phyloP scores from a whole-genome alignment of 2,888 invertebrate genomes.

The Hyles lineata region DNA sequence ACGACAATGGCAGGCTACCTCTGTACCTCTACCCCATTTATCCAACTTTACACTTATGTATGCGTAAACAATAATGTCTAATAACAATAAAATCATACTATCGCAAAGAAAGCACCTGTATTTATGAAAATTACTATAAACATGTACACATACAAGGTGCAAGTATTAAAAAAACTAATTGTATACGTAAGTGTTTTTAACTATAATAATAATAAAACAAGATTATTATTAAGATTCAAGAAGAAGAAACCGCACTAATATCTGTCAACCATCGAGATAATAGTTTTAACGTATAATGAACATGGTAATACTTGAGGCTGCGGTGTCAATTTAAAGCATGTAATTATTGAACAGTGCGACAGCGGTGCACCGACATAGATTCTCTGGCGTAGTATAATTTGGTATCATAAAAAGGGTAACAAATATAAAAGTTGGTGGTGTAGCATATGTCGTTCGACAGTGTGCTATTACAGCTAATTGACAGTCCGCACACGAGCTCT shows the following conservation, averaged over 20 bases:
- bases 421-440: conserved; percentile 69
- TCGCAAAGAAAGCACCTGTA: too few species aligned
- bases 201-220: too few species aligned
- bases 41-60: neutral
- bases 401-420: conserved; percentile 72
- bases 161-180: too few species aligned
- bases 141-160: too few species aligned
- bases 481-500: conserved; percentile 70
- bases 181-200: too few species aligned
- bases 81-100: too few species aligned
- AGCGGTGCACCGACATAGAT: conserved; percentile 20
- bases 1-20: neutral
- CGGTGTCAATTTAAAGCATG: conserved; percentile 1
- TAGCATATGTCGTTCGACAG: conserved; percentile 73
- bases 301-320: neutral
- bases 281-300: neutral
- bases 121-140: too few species aligned
- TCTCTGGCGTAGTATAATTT: conserved; percentile 61
- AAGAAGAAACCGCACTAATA: neutral
- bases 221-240: too few species aligned
- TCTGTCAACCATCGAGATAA: neutral
- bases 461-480: conserved; percentile 77
- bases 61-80: neutral
- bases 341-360: conserved; percentile 20
- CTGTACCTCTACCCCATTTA: neutral